These are phyloP conservation scores for Laspeyria flexula DNA, from an alignment of 2,888 invertebrate genomes.

Conservation along the genomic window DNA sequence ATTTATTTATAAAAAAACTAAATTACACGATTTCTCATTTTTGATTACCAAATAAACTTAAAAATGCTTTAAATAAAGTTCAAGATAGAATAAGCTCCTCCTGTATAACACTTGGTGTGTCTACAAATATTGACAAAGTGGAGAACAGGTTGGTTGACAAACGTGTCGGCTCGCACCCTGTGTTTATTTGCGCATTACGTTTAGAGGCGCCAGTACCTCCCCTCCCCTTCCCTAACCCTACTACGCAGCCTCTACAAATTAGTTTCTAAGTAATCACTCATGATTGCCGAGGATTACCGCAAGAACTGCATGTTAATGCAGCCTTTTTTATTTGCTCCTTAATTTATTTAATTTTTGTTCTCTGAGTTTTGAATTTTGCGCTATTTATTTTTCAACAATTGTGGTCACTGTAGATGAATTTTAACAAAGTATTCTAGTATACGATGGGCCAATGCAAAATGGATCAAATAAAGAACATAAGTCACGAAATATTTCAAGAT, in stretches of 20 bases:
- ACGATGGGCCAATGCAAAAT: too few species aligned
- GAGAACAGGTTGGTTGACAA: constrained; percentile 44
- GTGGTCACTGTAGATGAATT: too few species aligned
- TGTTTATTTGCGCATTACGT: constrained; percentile 75
- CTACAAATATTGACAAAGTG: constrained; percentile 45
- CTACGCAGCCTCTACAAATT: constrained; percentile 49
- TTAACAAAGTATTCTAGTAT: too few species aligned
- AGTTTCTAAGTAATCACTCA: constrained; percentile 57
- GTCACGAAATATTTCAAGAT: too few species aligned
- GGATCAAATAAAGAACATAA: too few species aligned
- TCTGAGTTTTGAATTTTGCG: neutral
- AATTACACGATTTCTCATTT: too few species aligned
- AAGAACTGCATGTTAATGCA: constrained; percentile 31
- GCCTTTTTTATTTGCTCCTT: constrained; percentile 27
- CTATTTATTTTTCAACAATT: too few species aligned
- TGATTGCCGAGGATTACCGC: constrained; percentile 47
- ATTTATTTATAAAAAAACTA: too few species aligned
- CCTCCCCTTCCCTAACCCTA: constrained; percentile 35
- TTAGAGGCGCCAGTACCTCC: constrained; percentile 47
- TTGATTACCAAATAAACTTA: neutral
- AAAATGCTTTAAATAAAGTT: neutral
- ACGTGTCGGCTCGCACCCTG: constrained; percentile 48
- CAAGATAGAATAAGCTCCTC: constrained; percentile 1
- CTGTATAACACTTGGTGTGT: constrained; percentile 28
- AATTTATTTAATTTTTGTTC: constrained; percentile 14